phyloP scores from a whole-genome alignment of 2,797 vertebrate species.

The Phalanger gymnotis region DNA sequence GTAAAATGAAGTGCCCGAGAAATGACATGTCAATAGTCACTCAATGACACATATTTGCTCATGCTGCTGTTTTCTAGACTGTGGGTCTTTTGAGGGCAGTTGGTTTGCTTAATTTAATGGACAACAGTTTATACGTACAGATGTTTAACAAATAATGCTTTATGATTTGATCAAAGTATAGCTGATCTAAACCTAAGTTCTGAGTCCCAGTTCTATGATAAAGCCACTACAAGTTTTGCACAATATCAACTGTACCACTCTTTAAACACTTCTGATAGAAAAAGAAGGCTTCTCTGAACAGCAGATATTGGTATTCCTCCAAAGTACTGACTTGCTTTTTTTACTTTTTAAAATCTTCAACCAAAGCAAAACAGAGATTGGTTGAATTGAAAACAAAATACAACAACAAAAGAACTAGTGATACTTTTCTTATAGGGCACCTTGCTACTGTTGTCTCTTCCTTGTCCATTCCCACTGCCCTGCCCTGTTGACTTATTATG shows the following conservation, averaged over 20 bases:
- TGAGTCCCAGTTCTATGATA: conserved; percentile 20
- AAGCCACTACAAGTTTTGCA: conserved; percentile 13
- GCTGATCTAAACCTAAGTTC: conserved; percentile 52
- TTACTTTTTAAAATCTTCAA: background rate
- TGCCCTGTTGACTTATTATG: background rate
- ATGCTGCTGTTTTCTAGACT: background rate
- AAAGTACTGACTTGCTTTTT: background rate
- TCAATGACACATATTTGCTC: conserved; percentile 13
- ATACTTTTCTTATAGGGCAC: background rate
- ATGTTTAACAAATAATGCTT: conserved; percentile 38
- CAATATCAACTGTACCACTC: background rate
- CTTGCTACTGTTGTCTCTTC: background rate
- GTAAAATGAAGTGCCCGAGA: background rate
- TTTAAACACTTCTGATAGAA: background rate
- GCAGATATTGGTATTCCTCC: background rate
- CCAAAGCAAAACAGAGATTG: background rate
- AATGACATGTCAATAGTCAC: background rate
- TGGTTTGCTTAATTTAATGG: background rate
- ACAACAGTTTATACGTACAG: background rate
- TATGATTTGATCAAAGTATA: conserved; percentile 46
- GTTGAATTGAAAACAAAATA: background rate
- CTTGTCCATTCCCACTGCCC: background rate
- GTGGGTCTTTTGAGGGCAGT: background rate
- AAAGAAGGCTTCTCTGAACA: background rate
- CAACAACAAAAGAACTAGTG: background rate